Percentiles rank a stretch among this genome's conserved stretches.
Conservation (phyloP, 2,797 vertebrate genomes). For the Lepidocolaptes lacrymiger region DNA sequence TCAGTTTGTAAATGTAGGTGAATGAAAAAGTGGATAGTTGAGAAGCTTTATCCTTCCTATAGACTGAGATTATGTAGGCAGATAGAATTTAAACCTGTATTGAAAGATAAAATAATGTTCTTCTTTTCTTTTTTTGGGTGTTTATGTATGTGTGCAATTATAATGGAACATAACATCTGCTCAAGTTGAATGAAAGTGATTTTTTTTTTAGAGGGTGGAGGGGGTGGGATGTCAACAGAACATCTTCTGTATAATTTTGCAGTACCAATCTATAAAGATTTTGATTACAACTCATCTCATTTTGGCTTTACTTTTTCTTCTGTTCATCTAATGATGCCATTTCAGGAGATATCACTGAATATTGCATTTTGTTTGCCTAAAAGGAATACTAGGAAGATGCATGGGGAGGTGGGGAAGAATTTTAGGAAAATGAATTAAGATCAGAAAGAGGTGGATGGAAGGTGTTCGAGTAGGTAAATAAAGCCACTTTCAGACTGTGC, state of each 20-base stretch:
- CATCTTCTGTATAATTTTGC: background rate
- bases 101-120: background rate
- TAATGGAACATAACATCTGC: background rate
- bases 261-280: background rate
- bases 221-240: rapidly evolving
- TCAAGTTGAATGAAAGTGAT: background rate
- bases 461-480: background rate
- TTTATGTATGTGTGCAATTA: background rate
- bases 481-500: background rate
- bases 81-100: background rate
- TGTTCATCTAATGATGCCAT: background rate
- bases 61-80: background rate
- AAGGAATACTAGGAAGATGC: background rate
- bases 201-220: background rate
- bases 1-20: background rate
- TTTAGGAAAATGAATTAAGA: background rate
- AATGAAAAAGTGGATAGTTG: background rate
- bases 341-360: background rate
- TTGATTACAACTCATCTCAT: background rate
- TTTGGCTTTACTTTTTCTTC: background rate
- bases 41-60: background rate
- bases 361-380: background rate
- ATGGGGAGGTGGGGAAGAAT: background rate
- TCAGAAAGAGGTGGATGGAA: background rate
- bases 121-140: rapidly evolving